Conservation (phyloP, 1,140 invertebrate species). For the Pseudoatta argentina region DNA sequence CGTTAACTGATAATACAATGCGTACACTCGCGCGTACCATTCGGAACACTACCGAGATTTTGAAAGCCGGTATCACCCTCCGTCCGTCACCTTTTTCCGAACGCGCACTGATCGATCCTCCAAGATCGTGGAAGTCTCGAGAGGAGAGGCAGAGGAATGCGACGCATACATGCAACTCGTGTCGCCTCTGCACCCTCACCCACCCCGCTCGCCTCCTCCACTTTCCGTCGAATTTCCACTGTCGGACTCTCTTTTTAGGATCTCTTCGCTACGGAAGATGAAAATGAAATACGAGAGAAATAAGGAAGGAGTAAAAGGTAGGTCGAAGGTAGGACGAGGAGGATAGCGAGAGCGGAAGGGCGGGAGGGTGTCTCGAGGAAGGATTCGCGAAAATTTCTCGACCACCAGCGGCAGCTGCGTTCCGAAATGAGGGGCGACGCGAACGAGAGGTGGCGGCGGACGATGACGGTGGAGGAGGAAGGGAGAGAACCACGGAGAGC, state of each 20-base stretch:
- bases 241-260: constrained; percentile 65
- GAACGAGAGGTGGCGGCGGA: constrained; percentile 57
- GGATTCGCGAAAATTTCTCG: constrained; percentile 75
- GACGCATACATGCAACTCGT: constrained; percentile 68
- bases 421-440: constrained; percentile 72
- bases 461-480: constrained; percentile 12
- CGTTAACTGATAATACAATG: background rate
- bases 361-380: constrained; percentile 46
- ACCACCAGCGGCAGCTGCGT: constrained; percentile 75
- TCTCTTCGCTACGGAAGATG: constrained; percentile 54
- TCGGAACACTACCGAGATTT: constrained; percentile 38
- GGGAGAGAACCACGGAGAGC: background rate
- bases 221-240: constrained; percentile 51
- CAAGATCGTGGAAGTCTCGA: constrained; percentile 72
- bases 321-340: constrained; percentile 44
- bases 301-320: background rate
- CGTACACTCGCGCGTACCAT: constrained; percentile 9
- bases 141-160: constrained; percentile 62
- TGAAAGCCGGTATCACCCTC: constrained; percentile 57
- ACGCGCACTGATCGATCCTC: constrained; percentile 75
- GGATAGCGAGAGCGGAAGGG: constrained; percentile 44
- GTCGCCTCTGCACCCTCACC: constrained; percentile 42
- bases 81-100: constrained; percentile 70
- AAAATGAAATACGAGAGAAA: constrained; percentile 42
- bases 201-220: constrained; percentile 49